Evolutionary conservation across 2,113 vertebrate genomes (phyloP), one percentile per base, ranked within the genome.

Genomic region (Cygnus atratus): DNA sequence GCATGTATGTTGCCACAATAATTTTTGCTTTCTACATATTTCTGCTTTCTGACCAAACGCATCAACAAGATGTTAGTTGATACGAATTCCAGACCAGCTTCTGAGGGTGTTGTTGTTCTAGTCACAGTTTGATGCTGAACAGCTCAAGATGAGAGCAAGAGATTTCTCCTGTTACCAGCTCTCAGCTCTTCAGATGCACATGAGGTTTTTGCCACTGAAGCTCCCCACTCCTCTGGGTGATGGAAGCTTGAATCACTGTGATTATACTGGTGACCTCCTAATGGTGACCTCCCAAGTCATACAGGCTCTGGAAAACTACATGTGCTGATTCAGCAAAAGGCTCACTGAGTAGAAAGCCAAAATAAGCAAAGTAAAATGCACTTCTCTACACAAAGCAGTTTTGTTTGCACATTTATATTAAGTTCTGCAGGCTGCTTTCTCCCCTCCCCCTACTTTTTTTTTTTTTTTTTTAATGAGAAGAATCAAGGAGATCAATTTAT

Each of bases 371-470:
- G 33, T 22, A 66, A 87, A 72, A 31, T 21, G 13, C 26, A 10
- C 4, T 41, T 46, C 29, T 50, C 44, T 94, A 39, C 63, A 65
- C 19, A 20, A 59, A 28, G 25, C 11, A 43, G 21, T 83, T 75
- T 37, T 87, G 17, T 50, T 85, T 80, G 12, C 29, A 25, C 5
- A 3, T 79, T 76, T 68, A 25, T 19, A 3, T 52, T 59, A 50
- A 87, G 66, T 55, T 13, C 12, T 20, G 26, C 3, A 26, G 55
- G 14, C 20, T 48, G 43, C 22, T 54, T 74, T 19, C 19, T n/a
- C 4, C 3, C 3, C 5, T 5, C 5, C 4, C 2, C 3, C 4
- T 3, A 0, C 10, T 43, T 16, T 16, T 43, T 43, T 16, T 16
- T 43, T 37, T 19, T 37, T 33, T 44, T 44, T 61, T 28, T 1